Base-by-base conservation (phyloP, 2,113 vertebrate genomes). In the Phocoena sinus region DNA sequence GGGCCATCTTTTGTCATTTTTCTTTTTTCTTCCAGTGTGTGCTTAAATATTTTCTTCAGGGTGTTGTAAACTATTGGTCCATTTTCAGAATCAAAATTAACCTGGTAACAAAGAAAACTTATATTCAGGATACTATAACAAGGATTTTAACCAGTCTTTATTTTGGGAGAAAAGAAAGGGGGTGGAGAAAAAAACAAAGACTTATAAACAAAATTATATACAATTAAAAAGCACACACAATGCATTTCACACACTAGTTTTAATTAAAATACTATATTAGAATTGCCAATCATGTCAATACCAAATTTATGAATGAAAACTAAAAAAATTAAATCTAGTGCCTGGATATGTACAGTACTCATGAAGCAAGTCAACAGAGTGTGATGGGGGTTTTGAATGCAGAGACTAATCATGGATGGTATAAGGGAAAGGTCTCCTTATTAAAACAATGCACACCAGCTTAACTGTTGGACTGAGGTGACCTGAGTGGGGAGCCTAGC, bases 21-120 rank as follows among this genome's bases (percentile, higher is more conserved):
- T 88, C 97, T 98, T 98, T 99, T 98, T 96, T 99, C 99, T 95
- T 99, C 98, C 86, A 99, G 98, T 77, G 99, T 97, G 92, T 98
- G 98, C 88, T 98, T 99, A 98, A 99, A 99, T 97, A 99, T 98
- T 97, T 98, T 99, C 98, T 98, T 99, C 89, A 99, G 98, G 60
- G 98, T 98, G 31, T 92, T 96, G 98, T 99, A 99, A 97, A 99
- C 97, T 84, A 98, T 47, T 10, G 97, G 97, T 68, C 99, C 99
- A 38, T 99, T 98, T 96, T 99, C 99, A 60, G 99, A 99, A 97
- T 99, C 98, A 4, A 98, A 98, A 96, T 97, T 98, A 47, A 98
- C 98, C 99, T 99, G 96, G 53, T 80, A 82, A 97, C 98, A 97
- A 93, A 93, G 80, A 98, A 97, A 97, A 84, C 44, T 77, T 84